Evolutionary conservation across 2,113 vertebrate genomes (phyloP).

Genomic region (Axis porcinus): DNA sequence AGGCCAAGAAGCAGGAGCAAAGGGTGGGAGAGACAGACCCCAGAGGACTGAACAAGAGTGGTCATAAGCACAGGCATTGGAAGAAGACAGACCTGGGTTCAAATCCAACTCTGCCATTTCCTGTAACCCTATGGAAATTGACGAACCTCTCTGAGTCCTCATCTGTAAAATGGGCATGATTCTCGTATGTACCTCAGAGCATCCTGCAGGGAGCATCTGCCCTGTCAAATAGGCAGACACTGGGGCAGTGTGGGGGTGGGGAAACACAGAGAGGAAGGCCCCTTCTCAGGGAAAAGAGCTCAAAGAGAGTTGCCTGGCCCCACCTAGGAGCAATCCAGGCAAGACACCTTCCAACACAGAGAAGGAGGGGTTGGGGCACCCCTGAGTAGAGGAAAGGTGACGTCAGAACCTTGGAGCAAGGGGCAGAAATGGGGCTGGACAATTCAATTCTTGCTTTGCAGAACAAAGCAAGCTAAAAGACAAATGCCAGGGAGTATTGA

Average conservation of each 20-base stretch:
- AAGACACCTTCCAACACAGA: not conserved
- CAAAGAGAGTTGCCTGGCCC: not conserved
- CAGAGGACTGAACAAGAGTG: not conserved
- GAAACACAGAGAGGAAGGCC: not conserved
- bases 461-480: not conserved
- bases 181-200: not conserved
- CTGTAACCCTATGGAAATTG: not conserved
- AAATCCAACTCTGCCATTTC: not conserved
- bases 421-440: not conserved
- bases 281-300: not conserved
- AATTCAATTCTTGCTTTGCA: not conserved
- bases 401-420: not conserved
- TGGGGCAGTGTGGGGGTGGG: not conserved
- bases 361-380: not conserved
- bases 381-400: not conserved
- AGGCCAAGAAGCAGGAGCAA: not conserved
- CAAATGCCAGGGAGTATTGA: not conserved
- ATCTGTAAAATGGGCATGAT: not conserved
- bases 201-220: not conserved
- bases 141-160: not conserved
- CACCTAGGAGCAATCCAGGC: not conserved
- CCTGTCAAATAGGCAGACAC: not conserved
- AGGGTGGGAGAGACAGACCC: not conserved
- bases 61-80: not conserved
- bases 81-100: not conserved